A percentile compares a stretch with the other conserved stretches of the same genome.
Conservation (phyloP, 2,113 vertebrate species). For the Epinephelus moara region DNA sequence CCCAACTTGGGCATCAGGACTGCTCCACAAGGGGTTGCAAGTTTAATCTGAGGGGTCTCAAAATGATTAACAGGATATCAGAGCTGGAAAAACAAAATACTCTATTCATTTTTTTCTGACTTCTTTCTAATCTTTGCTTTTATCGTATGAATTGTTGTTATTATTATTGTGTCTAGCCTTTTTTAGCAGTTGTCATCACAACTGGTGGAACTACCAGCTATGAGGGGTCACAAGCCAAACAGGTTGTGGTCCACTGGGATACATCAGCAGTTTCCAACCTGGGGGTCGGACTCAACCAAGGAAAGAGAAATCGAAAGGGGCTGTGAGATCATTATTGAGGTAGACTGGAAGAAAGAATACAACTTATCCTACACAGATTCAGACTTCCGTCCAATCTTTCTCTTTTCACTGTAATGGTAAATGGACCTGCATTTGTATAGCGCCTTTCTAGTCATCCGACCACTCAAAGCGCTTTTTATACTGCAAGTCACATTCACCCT, state of each 20-base stretch:
- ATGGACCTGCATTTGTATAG: no score
- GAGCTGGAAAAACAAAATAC: background rate
- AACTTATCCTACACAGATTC: background rate
- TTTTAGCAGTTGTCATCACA: background rate
- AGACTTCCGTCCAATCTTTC: background rate
- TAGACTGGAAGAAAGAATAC: background rate
- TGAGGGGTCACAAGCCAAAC: background rate
- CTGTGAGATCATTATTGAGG: slow-evolving; percentile 3
- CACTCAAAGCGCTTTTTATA: no score
- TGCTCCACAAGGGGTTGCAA: background rate
- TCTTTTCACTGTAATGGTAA: slow-evolving; percentile 1
- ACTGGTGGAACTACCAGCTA: background rate
- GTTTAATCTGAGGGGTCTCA: background rate
- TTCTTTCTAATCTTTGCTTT: background rate
- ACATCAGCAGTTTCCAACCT: background rate
- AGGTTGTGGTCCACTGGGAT: no score
- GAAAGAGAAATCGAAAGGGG: background rate
- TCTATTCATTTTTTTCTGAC: background rate
- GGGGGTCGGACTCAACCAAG: background rate
- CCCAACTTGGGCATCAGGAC: background rate
- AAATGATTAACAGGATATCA: slow-evolving; percentile 9
- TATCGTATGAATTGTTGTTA: background rate
- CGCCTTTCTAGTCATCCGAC: no score
- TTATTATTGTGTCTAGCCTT: background rate
- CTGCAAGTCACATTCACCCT: no score